Base-by-base conservation (phyloP, 2,888 invertebrate species). In the Cepaea hortensis region DNA sequence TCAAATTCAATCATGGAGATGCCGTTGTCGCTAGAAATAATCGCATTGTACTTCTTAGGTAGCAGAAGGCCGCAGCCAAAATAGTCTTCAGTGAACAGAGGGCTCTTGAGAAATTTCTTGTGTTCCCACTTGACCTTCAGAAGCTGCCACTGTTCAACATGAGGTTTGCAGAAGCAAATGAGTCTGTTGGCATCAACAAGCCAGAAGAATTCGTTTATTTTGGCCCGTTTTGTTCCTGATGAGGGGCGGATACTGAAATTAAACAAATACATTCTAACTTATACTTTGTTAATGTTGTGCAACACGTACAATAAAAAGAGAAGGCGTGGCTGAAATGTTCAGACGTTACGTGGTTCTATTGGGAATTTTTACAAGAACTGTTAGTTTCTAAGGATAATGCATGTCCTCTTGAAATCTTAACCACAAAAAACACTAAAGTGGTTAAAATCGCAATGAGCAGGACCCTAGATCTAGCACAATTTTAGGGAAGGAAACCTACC, bases 191-290 rank as follows among this genome's bases (percentile, higher is more conserved):
- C 92, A 80, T 92, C 92, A 0, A 92, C 90, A 46, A 93, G 89
- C 89, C 93, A 93, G 88, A 91, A 93, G 89, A 92, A 92, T 62
- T 92, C 92, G 86, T 93, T 77, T 50, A 84, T 72, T 18, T 18
- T 79, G n/a, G 80, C 68, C 18, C 88, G 75, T 46, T 85, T 86
- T 20, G 79, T 81, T 13, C 88, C 87, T n/a, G 82, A 62, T 0
- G 77, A 70, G 4, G 87, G 85, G 62, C 72, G 61, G 11, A 70
- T 61, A 3, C 87, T 87, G 83, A 13, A 68, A 50, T 46, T 3
- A 61, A 23, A 50, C 61, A 80, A 9, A 55, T 55, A 55, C 55
- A 55, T 6, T 55, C 7, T 55, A 55, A 55, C 11, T 55, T 55
- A 11, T 55, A 55, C 55, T 6, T 55, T 55, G 55, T 55, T 55